Evolutionary conservation across 2,113 vertebrate species (phyloP).

Genomic region (Pelecanoides urinatrix): DNA sequence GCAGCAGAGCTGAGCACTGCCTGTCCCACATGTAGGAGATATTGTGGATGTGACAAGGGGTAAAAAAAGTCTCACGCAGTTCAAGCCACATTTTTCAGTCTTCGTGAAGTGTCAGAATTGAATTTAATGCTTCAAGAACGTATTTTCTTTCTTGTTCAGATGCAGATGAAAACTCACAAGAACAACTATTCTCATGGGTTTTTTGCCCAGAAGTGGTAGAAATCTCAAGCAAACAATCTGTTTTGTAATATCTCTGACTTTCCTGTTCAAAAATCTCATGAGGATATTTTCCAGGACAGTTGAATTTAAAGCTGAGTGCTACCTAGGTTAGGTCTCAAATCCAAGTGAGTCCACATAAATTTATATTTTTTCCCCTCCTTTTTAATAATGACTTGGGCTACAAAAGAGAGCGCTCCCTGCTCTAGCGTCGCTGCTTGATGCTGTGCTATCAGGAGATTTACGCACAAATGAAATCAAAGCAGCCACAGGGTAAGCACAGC

Average conservation of each 20-base stretch:
- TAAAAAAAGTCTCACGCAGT: neutral
- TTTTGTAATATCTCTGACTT: conserved; percentile 3
- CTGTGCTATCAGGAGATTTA: neutral
- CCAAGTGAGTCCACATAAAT: neutral
- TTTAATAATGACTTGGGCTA: neutral
- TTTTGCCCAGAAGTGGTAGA: neutral
- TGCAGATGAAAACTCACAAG: neutral
- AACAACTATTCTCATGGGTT: neutral
- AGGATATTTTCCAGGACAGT: neutral
- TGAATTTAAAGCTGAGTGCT: neutral
- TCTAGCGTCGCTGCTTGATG: neutral
- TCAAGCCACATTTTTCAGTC: neutral
- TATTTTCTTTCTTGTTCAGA: neutral
- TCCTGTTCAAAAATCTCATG: neutral
- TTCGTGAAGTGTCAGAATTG: neutral
- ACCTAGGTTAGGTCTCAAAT: neutral
- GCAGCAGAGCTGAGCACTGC: neutral
- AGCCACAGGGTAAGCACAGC: neutral
- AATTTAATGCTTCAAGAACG: neutral
- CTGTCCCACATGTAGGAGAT: neutral
- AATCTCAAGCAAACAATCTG: neutral
- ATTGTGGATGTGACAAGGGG: neutral
- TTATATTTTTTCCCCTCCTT: neutral
- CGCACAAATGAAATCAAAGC: neutral
- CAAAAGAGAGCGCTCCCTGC: neutral